Evolutionary conservation across 2,888 invertebrate genomes (phyloP).

Genomic region (Sphaerophoria taeniata): DNA sequence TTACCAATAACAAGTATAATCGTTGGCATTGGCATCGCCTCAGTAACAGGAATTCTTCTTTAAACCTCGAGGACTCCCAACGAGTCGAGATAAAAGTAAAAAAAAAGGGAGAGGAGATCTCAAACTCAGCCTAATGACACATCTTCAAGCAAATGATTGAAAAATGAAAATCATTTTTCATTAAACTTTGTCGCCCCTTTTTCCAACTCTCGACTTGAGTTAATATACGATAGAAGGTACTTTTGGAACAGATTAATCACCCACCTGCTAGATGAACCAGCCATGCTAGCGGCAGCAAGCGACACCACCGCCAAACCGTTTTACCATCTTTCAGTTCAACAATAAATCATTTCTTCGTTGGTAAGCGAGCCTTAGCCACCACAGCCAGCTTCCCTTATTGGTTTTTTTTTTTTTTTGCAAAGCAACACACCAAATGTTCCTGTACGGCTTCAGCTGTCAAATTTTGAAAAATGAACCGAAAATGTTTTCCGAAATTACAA

Average conservation of each 20-base stretch:
- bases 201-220: constrained; percentile 10
- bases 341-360: constrained; percentile 50
- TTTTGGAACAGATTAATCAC: constrained; percentile 65
- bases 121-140: constrained; percentile 63
- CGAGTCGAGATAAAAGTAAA: background rate
- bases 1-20: constrained; percentile 48
- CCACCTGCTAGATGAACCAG: constrained; percentile 68
- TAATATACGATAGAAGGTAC: constrained; percentile 23
- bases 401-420: background rate
- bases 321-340: constrained; percentile 1
- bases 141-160: constrained; percentile 68
- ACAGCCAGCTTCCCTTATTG: constrained; percentile 8
- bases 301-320: background rate
- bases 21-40: constrained; percentile 5
- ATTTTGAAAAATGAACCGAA: constrained; percentile 76
- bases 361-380: constrained; percentile 12
- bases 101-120: background rate
- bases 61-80: too few relatives aligned
- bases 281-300: background rate
- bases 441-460: constrained; percentile 72
- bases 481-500: constrained; percentile 72
- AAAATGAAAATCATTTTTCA: constrained; percentile 74
- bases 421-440: constrained; percentile 24
- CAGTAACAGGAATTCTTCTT: constrained; percentile 17
- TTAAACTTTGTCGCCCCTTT: constrained; percentile 46